Evolutionary conservation across 2,113 vertebrate genomes (phyloP).

Genomic region (Oncorhynchus tshawytscha): DNA sequence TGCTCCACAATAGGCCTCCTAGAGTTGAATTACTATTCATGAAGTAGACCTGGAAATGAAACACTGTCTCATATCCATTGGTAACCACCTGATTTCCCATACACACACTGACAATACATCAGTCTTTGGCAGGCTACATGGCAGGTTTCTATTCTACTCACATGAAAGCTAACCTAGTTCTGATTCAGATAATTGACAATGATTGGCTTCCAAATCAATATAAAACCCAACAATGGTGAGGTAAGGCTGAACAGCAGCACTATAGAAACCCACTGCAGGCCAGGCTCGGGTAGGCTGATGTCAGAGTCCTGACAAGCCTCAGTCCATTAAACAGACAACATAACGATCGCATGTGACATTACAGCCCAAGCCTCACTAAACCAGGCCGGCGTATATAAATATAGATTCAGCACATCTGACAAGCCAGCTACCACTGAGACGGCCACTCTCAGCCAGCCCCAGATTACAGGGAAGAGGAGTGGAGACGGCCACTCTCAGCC

Average conservation of each 20-base stretch:
- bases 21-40: slow-evolving; percentile 38
- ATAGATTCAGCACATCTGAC: slow-evolving; percentile 52
- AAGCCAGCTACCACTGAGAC: slow-evolving; percentile 25
- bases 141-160: not conserved
- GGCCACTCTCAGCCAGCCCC: not conserved
- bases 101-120: not conserved
- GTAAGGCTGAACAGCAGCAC: slow-evolving; percentile 14
- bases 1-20: slow-evolving; percentile 33
- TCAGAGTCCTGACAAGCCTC: slow-evolving; percentile 58
- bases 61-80: slow-evolving; percentile 11
- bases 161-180: not conserved
- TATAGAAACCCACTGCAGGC: not conserved
- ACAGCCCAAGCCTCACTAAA: slow-evolving; percentile 37
- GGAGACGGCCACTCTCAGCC: not conserved
- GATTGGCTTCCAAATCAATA: not conserved
- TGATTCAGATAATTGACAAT: not conserved
- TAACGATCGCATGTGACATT: slow-evolving; percentile 35
- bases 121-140: not conserved
- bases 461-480: not conserved
- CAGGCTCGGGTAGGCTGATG: slow-evolving; percentile 36
- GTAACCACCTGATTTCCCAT: slow-evolving; percentile 5
- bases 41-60: slow-evolving; percentile 18
- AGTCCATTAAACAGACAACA: slow-evolving; percentile 58
- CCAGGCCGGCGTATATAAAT: slow-evolving; percentile 27
- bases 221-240: no score